A percentile compares a stretch with the other conserved stretches of the same genome.
phyloP scores from a whole-genome alignment of 2,113 vertebrate genomes.

The Empidonax alnorum region DNA sequence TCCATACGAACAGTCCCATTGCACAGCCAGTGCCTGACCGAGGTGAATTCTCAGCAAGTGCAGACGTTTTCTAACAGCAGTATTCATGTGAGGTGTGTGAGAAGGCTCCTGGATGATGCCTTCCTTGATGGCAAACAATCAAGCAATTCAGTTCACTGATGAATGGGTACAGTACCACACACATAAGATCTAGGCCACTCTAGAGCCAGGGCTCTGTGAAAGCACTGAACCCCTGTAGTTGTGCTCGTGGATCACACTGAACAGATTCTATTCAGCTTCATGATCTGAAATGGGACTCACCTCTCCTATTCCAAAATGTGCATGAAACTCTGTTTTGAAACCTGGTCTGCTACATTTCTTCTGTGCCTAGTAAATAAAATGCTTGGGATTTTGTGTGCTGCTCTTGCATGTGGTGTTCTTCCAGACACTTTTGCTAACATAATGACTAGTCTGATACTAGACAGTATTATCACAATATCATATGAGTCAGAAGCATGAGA shows the following conservation, averaged over 20 bases:
- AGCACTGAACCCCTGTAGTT: background rate
- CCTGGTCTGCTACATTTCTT: background rate
- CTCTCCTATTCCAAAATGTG: background rate
- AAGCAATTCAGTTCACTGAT: background rate
- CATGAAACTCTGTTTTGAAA: background rate
- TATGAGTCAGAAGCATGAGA: constrained; percentile 59
- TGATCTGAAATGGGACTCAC: background rate
- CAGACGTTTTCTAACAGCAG: background rate
- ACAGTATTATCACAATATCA: constrained; percentile 46
- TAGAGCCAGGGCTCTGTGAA: background rate
- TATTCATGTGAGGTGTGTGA: background rate
- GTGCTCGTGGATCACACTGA: background rate
- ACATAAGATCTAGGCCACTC: background rate
- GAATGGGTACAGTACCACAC: background rate
- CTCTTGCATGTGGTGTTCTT: background rate
- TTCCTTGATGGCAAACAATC: background rate
- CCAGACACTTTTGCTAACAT: constrained; percentile 47
- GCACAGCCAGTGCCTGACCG: background rate
- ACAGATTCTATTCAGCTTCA: background rate
- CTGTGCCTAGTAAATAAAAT: constrained; percentile 22
- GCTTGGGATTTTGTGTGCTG: background rate
- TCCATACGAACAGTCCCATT: background rate
- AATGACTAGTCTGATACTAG: constrained; percentile 50
- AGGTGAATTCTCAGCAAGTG: background rate
- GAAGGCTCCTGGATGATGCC: background rate